phyloP scores from a whole-genome alignment of 2,797 vertebrate genomes.

The Anas bahamensis region DNA sequence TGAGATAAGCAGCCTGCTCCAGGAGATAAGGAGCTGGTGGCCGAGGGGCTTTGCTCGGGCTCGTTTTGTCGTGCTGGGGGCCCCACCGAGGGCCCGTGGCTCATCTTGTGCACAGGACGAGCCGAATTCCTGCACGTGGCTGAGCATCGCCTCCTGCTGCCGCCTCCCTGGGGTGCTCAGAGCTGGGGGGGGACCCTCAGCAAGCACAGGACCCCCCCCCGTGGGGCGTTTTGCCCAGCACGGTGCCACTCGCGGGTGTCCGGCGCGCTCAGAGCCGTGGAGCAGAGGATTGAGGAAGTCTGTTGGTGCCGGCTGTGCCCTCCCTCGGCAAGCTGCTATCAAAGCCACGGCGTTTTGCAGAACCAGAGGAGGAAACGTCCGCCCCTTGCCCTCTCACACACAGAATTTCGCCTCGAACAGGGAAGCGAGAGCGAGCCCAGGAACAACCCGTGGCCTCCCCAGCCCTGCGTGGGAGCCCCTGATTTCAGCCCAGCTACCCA shows the following conservation, averaged over 20 bases:
- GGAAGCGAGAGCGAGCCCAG: background rate
- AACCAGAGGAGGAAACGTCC: background rate
- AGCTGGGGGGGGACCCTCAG: background rate
- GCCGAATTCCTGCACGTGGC: fast-evolving
- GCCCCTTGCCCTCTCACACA: background rate
- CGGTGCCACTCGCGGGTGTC: background rate
- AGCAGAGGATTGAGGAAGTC: background rate
- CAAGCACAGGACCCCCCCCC: background rate
- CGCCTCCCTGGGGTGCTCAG: background rate
- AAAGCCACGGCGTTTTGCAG: background rate
- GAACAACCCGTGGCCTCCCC: fast-evolving
- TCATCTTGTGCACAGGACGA: background rate
- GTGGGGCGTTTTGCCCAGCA: background rate
- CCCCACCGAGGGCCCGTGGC: background rate
- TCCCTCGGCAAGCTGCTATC: background rate
- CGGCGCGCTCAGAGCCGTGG: fast-evolving
- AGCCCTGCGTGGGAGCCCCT: background rate
- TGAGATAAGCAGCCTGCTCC: slow-evolving; percentile 29
- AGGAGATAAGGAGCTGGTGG: background rate
- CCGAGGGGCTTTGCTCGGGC: background rate
- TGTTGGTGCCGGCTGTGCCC: background rate
- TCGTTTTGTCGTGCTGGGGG: background rate
- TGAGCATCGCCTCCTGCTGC: background rate
- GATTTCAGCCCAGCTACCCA: background rate
- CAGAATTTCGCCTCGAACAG: background rate